Evolutionary conservation across 2,888 invertebrate species (phyloP), one percentile per base, ranked within the genome.

Genomic region (Rotaria macrura): DNA sequence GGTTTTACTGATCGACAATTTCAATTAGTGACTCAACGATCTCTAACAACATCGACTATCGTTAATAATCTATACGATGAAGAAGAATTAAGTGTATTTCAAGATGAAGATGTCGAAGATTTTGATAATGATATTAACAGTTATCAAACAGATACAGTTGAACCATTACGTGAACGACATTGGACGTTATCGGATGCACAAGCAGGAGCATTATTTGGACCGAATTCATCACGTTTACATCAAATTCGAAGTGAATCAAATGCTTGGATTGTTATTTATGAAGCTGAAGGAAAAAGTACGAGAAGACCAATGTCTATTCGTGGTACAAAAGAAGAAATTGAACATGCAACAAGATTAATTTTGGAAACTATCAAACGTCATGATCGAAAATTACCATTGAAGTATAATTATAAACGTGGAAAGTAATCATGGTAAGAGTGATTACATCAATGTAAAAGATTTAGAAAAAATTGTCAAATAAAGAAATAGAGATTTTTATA

Each of bases 331-430:
- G 79, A 23, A 40, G 79, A 79, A 43, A 43, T 79, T n/a, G 43
- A 79, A 79, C 79, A 79, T 79, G 79, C 79, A 79, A 40, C 40
- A n/a, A 79, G n/a, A 43, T n/a, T 79, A 40, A 79, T 79, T n/a
- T 14, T 43, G 43, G 79, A 79, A 79, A 43, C 43, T 25, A 43
- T 79, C 12, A 79, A 79, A 43, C 40, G 43, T 43, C 43, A 79
- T n/a, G 79, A 79, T 79, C 40, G 43, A 79, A 40, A 43, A 40
- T 43, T 79, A 79, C 43, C 43, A 43, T 40, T 79, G 17, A 43
- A 10, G 43, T 23, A 79, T n/a, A 40, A 79, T 79, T 43, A 79
- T n/a, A 43, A 79, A 43, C 43, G 43, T 79, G 79, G 79, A 79
- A 79, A 79, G 10, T 65, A 65, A 65, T 65, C 20, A 65, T 5